These are phyloP conservation scores for Oegoconia quadripuncta DNA, from an alignment of 2,888 invertebrate genomes.

Conservation along the genomic window DNA sequence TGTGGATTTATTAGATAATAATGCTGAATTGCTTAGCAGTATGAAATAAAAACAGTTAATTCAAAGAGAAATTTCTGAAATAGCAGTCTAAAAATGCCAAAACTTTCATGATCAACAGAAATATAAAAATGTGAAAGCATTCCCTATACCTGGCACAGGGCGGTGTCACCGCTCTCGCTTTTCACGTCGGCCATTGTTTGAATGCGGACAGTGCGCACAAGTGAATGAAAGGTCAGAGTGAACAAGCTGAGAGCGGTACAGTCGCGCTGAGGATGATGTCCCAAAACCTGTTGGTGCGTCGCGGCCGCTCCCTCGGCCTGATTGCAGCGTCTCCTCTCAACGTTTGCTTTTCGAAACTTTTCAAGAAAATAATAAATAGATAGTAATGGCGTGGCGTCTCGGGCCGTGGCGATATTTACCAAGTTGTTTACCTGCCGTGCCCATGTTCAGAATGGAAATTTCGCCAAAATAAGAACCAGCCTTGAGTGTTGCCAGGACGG, in stretches of 20 bases:
- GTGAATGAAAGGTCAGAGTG: background rate
- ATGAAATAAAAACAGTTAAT: conserved; percentile 45
- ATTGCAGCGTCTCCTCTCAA: conserved; percentile 77
- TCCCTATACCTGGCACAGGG: conserved; percentile 43
- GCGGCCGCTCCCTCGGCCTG: conserved; percentile 77
- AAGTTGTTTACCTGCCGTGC: conserved; percentile 98
- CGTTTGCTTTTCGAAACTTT: conserved; percentile 73
- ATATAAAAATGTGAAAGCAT: conserved; percentile 53
- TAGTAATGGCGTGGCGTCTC: conserved; percentile 79
- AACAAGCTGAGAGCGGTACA: conserved; percentile 30
- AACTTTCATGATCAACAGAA: conserved; percentile 35
- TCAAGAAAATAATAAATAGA: conserved; percentile 59
- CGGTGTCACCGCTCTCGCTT: conserved; percentile 44
- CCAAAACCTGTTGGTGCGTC: conserved; percentile 71
- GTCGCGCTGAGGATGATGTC: conserved; percentile 56
- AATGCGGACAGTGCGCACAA: background rate
- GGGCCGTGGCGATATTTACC: conserved; percentile 90
- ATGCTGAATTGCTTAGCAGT: conserved; percentile 20
- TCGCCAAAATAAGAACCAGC: conserved; percentile 99
- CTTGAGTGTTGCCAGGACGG: conserved; percentile 97
- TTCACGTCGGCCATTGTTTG: background rate
- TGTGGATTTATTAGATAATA: conserved; percentile 33
- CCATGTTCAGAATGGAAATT: conserved; percentile 99
- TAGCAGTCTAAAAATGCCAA: conserved; percentile 44
- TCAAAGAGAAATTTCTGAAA: conserved; percentile 27